These are phyloP conservation scores for Gallirallus australis DNA, from an alignment of 2,797 vertebrate genomes.

Conservation along the genomic window DNA sequence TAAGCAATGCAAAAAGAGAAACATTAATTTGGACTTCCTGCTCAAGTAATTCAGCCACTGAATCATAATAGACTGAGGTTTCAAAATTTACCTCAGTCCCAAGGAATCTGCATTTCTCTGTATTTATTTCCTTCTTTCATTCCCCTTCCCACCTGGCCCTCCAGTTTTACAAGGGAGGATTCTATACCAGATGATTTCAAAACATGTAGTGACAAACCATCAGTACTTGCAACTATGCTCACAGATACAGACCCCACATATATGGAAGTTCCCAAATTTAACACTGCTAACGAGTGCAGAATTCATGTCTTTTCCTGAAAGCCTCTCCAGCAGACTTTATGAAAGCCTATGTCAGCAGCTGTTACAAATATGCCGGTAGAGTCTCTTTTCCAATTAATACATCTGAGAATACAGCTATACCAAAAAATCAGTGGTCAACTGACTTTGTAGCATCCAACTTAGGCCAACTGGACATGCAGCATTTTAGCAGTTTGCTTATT, in stretches of 20 bases:
- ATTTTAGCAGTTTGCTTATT: not conserved
- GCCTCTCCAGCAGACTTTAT: not conserved
- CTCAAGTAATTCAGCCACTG: slow-evolving; percentile 15
- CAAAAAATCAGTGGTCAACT: not conserved
- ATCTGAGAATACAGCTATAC: not conserved
- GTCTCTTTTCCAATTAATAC: not conserved
- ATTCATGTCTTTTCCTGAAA: not conserved
- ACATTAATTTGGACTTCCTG: slow-evolving; percentile 32
- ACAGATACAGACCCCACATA: not conserved
- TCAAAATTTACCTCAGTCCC: slow-evolving; percentile 2
- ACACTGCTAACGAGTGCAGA: not conserved
- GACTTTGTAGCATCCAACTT: not conserved
- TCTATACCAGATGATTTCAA: not conserved
- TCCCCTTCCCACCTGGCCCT: not conserved
- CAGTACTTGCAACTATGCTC: not conserved
- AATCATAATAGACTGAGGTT: not conserved
- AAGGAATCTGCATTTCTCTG: not conserved
- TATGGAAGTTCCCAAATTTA: not conserved
- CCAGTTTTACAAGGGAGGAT: not conserved
- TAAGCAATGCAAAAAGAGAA: slow-evolving; percentile 20
- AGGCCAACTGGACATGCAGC: not conserved
- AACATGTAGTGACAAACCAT: not conserved
- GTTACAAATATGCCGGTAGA: not conserved
- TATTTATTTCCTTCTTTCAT: not conserved
- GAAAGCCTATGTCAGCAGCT: not conserved